These are phyloP conservation scores for Strongylocentrotus purpuratus DNA, from an alignment of 35 echinoderm and acorn worm genomes.

Conservation along the genomic window DNA sequence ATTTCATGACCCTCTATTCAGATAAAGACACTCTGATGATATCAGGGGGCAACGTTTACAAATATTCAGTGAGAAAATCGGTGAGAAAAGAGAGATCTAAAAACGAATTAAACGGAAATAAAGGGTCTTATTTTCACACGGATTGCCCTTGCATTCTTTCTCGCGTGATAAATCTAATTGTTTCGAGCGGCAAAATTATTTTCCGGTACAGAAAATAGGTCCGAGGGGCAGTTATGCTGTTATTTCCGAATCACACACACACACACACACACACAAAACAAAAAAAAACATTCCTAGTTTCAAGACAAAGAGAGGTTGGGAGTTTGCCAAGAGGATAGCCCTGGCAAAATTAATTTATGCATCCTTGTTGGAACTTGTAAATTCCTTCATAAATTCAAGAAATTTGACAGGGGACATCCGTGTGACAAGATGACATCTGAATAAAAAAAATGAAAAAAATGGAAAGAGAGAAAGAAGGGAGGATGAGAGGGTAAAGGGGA, in stretches of 20 bases:
- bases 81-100: no score
- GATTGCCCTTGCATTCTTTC: neutral
- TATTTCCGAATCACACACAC: neutral
- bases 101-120: no score
- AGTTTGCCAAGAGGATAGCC: neutral
- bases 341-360: constrained; percentile 33
- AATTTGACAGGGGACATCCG: constrained; percentile 5
- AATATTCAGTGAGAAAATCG: no score
- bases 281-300: neutral
- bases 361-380: constrained; percentile 38
- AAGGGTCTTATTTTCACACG: no score
- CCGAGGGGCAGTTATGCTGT: neutral
- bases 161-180: constrained; percentile 3
- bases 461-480: neutral
- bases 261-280: neutral
- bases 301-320: neutral
- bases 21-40: no score
- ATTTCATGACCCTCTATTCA: neutral
- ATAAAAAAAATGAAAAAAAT: neutral
- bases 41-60: no score
- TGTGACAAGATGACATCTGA: constrained; percentile 30
- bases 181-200: neutral
- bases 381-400: neutral
- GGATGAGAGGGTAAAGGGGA: neutral
- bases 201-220: neutral